A percentile compares a stretch with the other conserved stretches of the same genome.
These are phyloP conservation scores for Dendrophyllia cribrosa DNA, from an alignment of 64 coral and sea anemone species.

Conservation along the genomic window DNA sequence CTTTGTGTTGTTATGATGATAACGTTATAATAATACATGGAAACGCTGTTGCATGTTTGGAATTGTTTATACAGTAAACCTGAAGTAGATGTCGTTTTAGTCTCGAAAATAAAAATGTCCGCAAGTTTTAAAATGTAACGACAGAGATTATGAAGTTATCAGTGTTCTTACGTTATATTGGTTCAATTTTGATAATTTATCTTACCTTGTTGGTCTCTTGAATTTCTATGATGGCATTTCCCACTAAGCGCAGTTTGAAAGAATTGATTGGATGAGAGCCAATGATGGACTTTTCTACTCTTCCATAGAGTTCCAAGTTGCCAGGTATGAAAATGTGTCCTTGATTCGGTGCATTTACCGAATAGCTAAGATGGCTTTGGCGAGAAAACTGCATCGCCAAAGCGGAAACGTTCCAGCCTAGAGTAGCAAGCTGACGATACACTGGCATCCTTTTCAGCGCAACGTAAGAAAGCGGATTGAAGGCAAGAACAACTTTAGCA, in stretches of 20 bases:
- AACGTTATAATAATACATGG: too few species aligned
- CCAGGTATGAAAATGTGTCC: background rate
- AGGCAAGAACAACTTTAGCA: constrained; percentile 2
- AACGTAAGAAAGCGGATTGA: constrained; percentile 33
- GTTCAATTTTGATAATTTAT: background rate
- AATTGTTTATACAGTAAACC: too few species aligned
- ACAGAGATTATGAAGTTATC: background rate
- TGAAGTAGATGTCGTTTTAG: too few species aligned
- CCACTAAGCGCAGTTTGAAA: background rate
- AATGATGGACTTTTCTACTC: background rate
- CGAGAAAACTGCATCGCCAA: constrained; percentile 41
- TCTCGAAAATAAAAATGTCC: too few species aligned
- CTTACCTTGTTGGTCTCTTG: background rate
- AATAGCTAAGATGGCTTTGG: background rate
- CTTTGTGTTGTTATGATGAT: too few species aligned
- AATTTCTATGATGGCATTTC: background rate
- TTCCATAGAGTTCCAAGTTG: constrained; percentile 34
- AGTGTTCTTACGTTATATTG: background rate
- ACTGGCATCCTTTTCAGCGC: constrained; percentile 10
- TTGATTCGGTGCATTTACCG: background rate
- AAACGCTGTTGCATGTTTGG: too few species aligned
- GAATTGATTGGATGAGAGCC: background rate
- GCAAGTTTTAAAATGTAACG: too few species aligned
- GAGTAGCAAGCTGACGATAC: background rate
- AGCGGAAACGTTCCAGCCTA: constrained; percentile 8